Conservation (phyloP, 2,113 vertebrate species). For the Cyprinodon variegatus region DNA sequence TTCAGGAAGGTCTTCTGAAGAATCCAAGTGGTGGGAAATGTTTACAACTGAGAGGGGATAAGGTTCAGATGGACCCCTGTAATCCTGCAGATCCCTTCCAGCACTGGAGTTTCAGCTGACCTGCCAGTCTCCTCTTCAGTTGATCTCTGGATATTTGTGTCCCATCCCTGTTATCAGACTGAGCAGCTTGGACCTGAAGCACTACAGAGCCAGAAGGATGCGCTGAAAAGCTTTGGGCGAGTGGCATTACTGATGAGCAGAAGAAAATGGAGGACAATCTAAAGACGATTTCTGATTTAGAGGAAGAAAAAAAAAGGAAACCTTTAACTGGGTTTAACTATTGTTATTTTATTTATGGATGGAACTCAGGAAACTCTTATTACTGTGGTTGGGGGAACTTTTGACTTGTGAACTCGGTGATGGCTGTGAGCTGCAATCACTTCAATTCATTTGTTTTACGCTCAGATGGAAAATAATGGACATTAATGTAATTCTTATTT, state of each 20-base stretch:
- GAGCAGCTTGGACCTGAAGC: background rate
- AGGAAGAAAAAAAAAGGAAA: conserved; percentile 9
- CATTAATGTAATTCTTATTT: background rate
- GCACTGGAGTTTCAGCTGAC: conserved; percentile 87
- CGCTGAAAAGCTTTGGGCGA: conserved; percentile 2
- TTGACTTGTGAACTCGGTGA: conserved; percentile 1
- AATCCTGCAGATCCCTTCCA: conserved; percentile 79
- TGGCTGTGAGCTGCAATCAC: conserved; percentile 11
- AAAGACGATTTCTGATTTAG: conserved; percentile 20
- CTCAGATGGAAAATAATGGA: conserved; percentile 7
- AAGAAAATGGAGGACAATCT: conserved; percentile 34
- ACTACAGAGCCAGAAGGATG: conserved; percentile 4
- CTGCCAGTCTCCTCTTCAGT: background rate
- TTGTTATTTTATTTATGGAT: conserved; percentile 59
- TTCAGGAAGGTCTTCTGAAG: conserved; percentile 84
- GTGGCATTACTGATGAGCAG: conserved; percentile 20
- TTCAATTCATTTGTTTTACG: conserved; percentile 32
- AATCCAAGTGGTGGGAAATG: conserved; percentile 84
- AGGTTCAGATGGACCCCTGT: conserved; percentile 81
- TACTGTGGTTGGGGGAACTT: conserved; percentile 32
- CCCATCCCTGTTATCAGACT: conserved; percentile 15
- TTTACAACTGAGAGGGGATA: conserved; percentile 74
- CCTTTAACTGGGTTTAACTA: conserved; percentile 10
- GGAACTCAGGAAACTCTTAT: conserved; percentile 38
- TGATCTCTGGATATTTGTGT: conserved; percentile 23